Base-by-base conservation (phyloP, 2,888 invertebrate species). In the Cheilosia vulpina region DNA sequence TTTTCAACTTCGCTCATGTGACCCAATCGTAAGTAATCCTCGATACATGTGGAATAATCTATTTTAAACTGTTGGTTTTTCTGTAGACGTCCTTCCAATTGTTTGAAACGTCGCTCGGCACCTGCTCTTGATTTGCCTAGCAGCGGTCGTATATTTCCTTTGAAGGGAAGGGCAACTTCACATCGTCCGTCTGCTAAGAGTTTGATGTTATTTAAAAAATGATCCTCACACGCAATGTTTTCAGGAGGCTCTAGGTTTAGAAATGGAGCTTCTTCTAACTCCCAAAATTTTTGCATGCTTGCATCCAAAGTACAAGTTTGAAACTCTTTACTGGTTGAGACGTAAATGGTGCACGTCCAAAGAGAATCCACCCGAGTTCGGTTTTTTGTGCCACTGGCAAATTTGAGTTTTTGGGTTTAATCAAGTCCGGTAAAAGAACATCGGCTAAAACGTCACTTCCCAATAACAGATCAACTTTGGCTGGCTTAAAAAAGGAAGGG, bases 141-240 rank as follows among this genome's bases (percentile, higher is more conserved):
- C 1, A 52, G 3, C 1, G 69, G 60, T 15, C 11, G 15, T 3
- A 58, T 15, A 19, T 38, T 47, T 13, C 45, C 77, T 38, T 72
- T 77, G 27, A 82, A 82, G 4, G 82, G 60, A n/a, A 77, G 45
- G 2, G 58, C 57, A 3, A 79, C 75, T 45, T 73, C 53, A 41
- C n/a, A 57, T 21, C 58, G 52, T 21, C 53, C 75, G 19, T 66
- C 47, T 47, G 57, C 4, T 11, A 55, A 17, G 9, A 55, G 27
- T 13, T 53, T 27, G 4, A 55, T 38, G 6, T 71, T 73, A 2
- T 19, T 38, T 1, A 47, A n/a, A 1, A 72, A 78, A 24, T 68
- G 53, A 4, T 55, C 55, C 62, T 68, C 73, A 69, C 83, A 78
- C 17, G 19, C 31, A 3, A 19, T 7, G 1, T 79, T 17, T 57